A percentile compares a stretch with the other conserved stretches of the same genome.
These are phyloP conservation scores for Pocillopora damicornis DNA, from an alignment of 64 coral and sea anemone species.

Conservation along the genomic window DNA sequence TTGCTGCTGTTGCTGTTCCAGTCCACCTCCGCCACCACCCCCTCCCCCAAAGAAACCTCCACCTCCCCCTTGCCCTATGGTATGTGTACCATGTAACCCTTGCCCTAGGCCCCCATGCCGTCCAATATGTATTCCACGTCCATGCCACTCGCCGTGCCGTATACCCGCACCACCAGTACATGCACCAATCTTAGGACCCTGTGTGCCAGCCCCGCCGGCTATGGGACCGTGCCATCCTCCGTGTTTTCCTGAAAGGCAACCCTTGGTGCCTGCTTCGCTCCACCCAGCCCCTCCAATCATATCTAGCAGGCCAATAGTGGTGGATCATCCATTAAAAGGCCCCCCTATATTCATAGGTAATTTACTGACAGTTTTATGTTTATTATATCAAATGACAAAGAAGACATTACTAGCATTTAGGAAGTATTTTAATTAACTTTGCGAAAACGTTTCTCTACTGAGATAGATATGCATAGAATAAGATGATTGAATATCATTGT, in stretches of 20 bases:
- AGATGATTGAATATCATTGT: too few relatives aligned
- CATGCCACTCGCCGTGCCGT: conserved; percentile 12
- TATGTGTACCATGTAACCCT: conserved; percentile 18
- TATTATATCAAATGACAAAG: background rate
- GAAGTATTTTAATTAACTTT: too few relatives aligned
- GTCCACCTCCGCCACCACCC: conserved; percentile 26
- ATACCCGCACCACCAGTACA: conserved; percentile 13
- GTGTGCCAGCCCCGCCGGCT: background rate
- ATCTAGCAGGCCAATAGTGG: background rate
- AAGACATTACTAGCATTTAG: too few relatives aligned
- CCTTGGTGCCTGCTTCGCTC: background rate
- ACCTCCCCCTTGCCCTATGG: conserved; percentile 8
- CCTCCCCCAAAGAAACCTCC: conserved; percentile 19
- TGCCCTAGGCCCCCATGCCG: conserved; percentile 11
- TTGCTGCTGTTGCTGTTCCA: conserved; percentile 14
- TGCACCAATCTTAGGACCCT: conserved; percentile 17
- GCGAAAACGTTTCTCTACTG: too few relatives aligned
- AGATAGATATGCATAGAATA: too few relatives aligned
- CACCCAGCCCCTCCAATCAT: background rate
- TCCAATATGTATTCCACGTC: conserved; percentile 14
- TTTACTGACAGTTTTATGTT: background rate
- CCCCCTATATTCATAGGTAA: conserved; percentile 39
- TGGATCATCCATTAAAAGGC: conserved; percentile 20
- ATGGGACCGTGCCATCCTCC: conserved; percentile 38
- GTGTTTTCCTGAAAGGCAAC: background rate